Percentiles rank a stretch among this genome's conserved stretches.
phyloP scores from a whole-genome alignment of 2,888 invertebrate genomes.

The Tachina grossa region DNA sequence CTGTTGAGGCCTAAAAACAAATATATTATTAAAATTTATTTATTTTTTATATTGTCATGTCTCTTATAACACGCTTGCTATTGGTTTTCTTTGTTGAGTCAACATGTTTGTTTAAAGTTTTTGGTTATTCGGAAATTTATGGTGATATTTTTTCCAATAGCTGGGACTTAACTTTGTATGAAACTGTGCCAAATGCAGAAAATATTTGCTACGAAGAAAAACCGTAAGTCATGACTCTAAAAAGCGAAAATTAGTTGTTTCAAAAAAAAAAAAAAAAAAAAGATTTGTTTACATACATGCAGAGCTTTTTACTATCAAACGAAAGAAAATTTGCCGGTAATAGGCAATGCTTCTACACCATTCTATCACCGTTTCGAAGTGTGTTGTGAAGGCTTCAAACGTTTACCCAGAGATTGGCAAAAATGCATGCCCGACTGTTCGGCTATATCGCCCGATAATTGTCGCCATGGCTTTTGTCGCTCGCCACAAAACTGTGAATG shows the following conservation, averaged over 20 bases:
- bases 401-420: conserved; percentile 84
- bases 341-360: conserved; percentile 82
- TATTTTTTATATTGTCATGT: conserved; percentile 16
- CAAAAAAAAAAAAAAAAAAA: no score
- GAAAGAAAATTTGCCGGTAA: conserved; percentile 72
- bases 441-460: conserved; percentile 80
- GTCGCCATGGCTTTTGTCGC: conserved; percentile 84
- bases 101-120: neutral
- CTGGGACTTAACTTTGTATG: conserved; percentile 57
- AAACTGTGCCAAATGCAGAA: neutral
- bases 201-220: conserved; percentile 76
- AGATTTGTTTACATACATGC: neutral
- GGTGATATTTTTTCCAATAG: conserved; percentile 60
- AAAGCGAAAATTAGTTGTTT: neutral
- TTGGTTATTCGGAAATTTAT: conserved; percentile 30
- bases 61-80: neutral
- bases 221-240: conserved; percentile 76
- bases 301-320: conserved; percentile 79
- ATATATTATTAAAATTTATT: neutral
- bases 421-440: conserved; percentile 82
- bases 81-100: neutral
- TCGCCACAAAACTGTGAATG: conserved; percentile 81
- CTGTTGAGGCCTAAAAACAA: neutral
- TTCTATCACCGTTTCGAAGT: conserved; percentile 85
- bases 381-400: conserved; percentile 88